A percentile compares a stretch with the other conserved stretches of the same genome.
phyloP scores from a whole-genome alignment of 2,113 vertebrate genomes.

The Numida meleagris region DNA sequence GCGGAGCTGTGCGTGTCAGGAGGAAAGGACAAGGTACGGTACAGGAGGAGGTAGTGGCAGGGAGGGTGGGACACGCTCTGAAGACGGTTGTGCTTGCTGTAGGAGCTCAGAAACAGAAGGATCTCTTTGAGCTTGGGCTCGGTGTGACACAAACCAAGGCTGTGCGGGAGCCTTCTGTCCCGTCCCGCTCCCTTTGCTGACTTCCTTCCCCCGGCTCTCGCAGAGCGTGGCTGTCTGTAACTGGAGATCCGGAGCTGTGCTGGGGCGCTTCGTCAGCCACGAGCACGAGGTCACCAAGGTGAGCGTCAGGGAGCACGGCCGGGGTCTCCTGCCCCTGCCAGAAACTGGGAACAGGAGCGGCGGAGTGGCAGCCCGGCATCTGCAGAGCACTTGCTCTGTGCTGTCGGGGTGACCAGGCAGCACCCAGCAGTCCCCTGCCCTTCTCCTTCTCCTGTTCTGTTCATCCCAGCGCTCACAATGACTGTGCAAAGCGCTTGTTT shows the following conservation, averaged over 20 bases:
- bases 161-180: rapidly evolving
- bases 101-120: neutral
- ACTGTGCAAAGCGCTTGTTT: no score
- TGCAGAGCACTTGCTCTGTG: neutral
- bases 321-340: neutral
- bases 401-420: neutral
- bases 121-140: neutral
- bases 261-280: conserved; percentile 87
- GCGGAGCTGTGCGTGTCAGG: conserved; percentile 91
- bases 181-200: neutral
- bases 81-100: neutral
- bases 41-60: neutral
- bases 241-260: conserved; percentile 86
- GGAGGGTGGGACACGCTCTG: neutral
- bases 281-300: conserved; percentile 95
- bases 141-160: rapidly evolving
- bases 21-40: conserved; percentile 89
- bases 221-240: conserved; percentile 90
- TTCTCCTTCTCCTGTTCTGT: no score
- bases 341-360: neutral
- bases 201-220: neutral
- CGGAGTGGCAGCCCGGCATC: rapidly evolving
- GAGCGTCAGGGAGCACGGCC: neutral
- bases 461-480: no score
- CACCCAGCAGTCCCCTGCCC: no score